Evolutionary conservation across 2,888 invertebrate genomes (phyloP).

Genomic region (Lepidocyrtinus sp.): DNA sequence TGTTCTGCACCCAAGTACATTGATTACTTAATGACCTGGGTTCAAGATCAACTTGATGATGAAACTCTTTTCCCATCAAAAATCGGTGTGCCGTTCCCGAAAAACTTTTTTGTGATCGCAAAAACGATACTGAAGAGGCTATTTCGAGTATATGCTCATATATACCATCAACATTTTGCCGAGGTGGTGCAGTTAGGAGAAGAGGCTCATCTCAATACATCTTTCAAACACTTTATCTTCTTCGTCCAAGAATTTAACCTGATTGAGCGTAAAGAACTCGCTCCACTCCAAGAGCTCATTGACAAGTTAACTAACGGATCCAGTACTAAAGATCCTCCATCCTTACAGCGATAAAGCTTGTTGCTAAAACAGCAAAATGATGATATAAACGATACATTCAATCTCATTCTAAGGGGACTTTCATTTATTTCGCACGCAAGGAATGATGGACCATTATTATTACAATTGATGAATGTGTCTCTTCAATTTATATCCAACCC

Average conservation of each 20-base stretch:
- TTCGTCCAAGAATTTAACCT: conserved; percentile 98
- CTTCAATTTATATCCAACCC: no score
- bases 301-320: conserved; percentile 83
- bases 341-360: conserved; percentile 60
- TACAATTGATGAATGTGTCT: no score
- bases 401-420: no score
- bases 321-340: conserved; percentile 74
- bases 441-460: no score
- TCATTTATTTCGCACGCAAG: no score
- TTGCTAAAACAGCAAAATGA: no score
- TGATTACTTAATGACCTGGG: conserved; percentile 77
- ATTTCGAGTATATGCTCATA: conserved; percentile 99
- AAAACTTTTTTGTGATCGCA: conserved; percentile 96
- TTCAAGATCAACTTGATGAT: conserved; percentile 99
- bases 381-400: no score
- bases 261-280: conserved; percentile 96
- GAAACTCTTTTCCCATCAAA: conserved; percentile 98
- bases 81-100: conserved; percentile 98
- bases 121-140: conserved; percentile 98
- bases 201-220: conserved; percentile 99
- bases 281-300: conserved; percentile 97
- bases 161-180: conserved; percentile 99
- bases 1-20: conserved; percentile 98
- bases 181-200: conserved; percentile 98
- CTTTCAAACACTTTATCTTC: conserved; percentile 99